Base-by-base conservation (phyloP, 2,113 vertebrate species). In the Rhinoderma darwinii region DNA sequence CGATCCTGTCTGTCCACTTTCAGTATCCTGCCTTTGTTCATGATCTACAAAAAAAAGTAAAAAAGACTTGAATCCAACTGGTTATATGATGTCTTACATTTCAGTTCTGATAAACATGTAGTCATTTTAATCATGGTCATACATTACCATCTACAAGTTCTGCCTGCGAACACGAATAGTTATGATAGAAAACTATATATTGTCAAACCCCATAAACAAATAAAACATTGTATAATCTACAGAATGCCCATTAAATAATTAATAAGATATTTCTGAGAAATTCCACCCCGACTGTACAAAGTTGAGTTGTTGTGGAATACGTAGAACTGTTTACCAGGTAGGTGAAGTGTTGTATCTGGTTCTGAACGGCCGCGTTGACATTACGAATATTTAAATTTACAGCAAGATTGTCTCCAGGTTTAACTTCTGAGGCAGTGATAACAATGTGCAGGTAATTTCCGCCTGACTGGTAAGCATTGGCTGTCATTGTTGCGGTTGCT, bases 11-110 rank as follows among this genome's bases (percentile, higher is more conserved):
- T 90, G 0, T 44, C 72, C 1, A 30, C 3, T 11, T 66, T n/a
- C 11, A 95, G 50, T 27, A 96, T 86, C 51, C 93, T 93, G n/a
- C 95, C 94, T 89, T 91, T 94, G 89, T 91, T 93, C 39, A 93
- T 37, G 87, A 95, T 86, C 95, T 96, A 35, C 0, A 32, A 10
- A 47, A 66, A 27, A 44, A 5, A 1, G 30, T 27, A 32, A 2
- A 51, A 17, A n/a, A 30, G 12, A 72, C 35, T 41, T 39, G 32
- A 0, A 41, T 72, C 35, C 35, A 18, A 27, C 15, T 18, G 44
- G 8, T 76, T 18, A n/a, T 6, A 73, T 11, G 25, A 39, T 35
- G 7, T 74, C 39, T n/a, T 27, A 74, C 37, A 41, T 41, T n/a
- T 44, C 25, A 14, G 39, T 39, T n/a, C 1, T 74, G n/a, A n/a